Evolutionary conservation across 2,797 vertebrate species (phyloP), one percentile per base, ranked within the genome.

Genomic region (Coracias cyanogaster): DNA sequence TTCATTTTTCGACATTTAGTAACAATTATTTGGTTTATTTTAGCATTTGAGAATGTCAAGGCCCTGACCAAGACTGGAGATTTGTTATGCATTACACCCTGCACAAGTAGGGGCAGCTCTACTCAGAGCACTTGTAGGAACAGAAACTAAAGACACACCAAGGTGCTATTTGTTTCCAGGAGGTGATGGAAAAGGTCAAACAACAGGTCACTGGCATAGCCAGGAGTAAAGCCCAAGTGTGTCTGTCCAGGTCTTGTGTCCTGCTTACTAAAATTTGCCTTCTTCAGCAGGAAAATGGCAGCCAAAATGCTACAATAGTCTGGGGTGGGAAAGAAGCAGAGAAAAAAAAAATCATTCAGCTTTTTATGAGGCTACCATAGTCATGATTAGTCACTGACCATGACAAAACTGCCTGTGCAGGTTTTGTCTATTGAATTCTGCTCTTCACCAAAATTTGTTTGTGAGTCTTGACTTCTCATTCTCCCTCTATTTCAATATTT

Each of bases 21-120:
- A 86, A 82, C 54, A 89, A 72, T 49, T 70, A 64, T 51, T 89
- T 60, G 12, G 22, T 93, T 88, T 90, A 54, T 87, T 90, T 90
- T 69, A 73, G 54, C 74, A 18, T 86, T 84, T 79, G 41, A 78
- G 55, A 25, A 65, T 55, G 45, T 64, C 7, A 6, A 74, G 72
- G 24, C 26, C 13, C 25, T 81, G 69, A 74, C 46, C 37, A 43
- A 20, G 65, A 25, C 46, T 31, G 20, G 26, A 41, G 12, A 7
- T 88, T 93, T 81, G 65, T 91, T 91, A 20, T 26, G 18, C n/a
- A 7, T 77, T 78, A n/a, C 33, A 39, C 4, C 7, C 79, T 85
- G 87, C 52, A 48, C 41, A 41, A 9, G 8, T 39, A 82, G 31
- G 55, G 45, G 87, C 35, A 69, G 77, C n/a, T 89, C 54, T 82